A percentile compares a stretch with the other conserved stretches of the same genome.
Evolutionary conservation across 2,888 invertebrate species (phyloP).

Genomic region (Lucinisca nassula): DNA sequence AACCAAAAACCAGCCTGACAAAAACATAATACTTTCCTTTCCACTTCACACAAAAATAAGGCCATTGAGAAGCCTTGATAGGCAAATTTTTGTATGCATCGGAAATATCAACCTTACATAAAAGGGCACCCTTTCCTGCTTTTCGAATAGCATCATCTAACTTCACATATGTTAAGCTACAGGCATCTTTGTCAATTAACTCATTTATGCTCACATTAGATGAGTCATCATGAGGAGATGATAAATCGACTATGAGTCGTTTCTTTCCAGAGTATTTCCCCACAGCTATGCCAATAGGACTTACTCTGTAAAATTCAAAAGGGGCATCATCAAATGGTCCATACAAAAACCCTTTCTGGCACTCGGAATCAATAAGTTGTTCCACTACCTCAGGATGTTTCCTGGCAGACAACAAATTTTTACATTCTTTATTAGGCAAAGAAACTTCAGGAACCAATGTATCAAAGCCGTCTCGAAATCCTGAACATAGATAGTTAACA

Average conservation of each 20-base stretch:
- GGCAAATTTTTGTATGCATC: conserved; percentile 62
- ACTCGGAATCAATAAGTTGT: conserved; percentile 41
- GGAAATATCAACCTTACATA: conserved; percentile 57
- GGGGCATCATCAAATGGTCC: conserved; percentile 50
- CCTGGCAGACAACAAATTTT: conserved; percentile 50
- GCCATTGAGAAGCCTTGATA: conserved; percentile 43
- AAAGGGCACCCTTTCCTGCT: conserved; percentile 17
- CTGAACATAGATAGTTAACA: background rate
- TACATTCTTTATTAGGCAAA: background rate
- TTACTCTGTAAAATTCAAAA: conserved; percentile 51
- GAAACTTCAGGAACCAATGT: background rate
- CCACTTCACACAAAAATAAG: conserved; percentile 53
- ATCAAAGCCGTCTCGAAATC: background rate
- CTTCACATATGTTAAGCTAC: conserved; percentile 54
- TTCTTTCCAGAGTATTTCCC: conserved; percentile 62
- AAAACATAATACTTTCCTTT: conserved; percentile 46
- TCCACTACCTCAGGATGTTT: conserved; percentile 30
- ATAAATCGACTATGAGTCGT: conserved; percentile 62
- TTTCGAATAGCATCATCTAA: conserved; percentile 63
- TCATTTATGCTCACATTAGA: conserved; percentile 54
- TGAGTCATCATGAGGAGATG: conserved; percentile 54
- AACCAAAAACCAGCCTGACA: conserved; percentile 49
- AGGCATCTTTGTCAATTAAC: conserved; percentile 58
- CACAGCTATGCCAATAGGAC: conserved; percentile 53
- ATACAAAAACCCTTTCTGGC: conserved; percentile 46